These are phyloP conservation scores for Kobus ellipsiprymnus DNA, from an alignment of 2,113 vertebrate genomes.

Conservation along the genomic window DNA sequence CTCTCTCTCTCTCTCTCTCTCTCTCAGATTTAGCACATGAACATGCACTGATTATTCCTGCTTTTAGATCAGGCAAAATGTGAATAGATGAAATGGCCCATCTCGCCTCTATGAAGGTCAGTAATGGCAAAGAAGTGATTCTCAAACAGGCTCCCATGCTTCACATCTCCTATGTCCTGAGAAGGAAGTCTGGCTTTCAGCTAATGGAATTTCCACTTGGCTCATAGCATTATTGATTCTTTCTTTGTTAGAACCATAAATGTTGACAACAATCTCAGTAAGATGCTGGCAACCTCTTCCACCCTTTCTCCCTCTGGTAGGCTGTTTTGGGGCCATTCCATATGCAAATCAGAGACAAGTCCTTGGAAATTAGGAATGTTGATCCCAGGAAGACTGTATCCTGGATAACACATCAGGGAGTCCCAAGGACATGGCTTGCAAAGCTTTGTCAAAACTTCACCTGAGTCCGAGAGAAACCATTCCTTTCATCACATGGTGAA, in stretches of 20 bases:
- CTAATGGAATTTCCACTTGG: slow-evolving; percentile 43
- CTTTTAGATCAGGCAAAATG: neutral
- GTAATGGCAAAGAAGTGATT: neutral
- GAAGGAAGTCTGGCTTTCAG: slow-evolving; percentile 19
- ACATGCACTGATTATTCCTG: neutral
- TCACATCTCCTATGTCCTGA: neutral
- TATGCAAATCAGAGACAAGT: slow-evolving; percentile 6
- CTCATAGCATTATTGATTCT: slow-evolving; percentile 19
- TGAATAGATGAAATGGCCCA: neutral
- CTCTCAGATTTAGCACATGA: neutral
- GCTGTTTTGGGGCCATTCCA: neutral
- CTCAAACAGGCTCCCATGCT: neutral
- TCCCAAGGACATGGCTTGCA: slow-evolving; percentile 26
- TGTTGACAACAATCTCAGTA: slow-evolving; percentile 3
- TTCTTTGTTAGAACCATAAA: slow-evolving; percentile 41
- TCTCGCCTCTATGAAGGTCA: slow-evolving; percentile 14
- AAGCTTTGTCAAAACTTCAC: neutral
- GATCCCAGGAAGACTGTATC: neutral
- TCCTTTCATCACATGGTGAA: slow-evolving; percentile 35
- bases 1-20: no score
- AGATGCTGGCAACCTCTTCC: neutral
- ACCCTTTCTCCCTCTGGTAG: neutral
- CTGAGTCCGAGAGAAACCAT: neutral
- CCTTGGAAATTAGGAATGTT: slow-evolving; percentile 50
- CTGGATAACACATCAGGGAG: neutral